A percentile compares a stretch with the other conserved stretches of the same genome.
Evolutionary conservation across 2,113 vertebrate genomes (phyloP).

Genomic region (Anoura caudifer): DNA sequence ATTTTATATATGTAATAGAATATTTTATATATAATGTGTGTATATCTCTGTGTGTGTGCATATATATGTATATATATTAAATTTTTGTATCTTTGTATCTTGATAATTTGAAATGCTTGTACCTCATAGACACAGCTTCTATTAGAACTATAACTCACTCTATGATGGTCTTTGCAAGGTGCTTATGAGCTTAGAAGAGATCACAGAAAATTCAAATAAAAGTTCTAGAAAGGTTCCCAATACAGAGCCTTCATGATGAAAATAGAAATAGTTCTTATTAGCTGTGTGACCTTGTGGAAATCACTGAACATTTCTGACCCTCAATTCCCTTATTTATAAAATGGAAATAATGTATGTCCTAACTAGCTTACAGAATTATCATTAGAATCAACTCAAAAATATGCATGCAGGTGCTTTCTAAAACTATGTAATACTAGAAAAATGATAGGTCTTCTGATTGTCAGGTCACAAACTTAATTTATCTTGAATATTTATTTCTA

Average conservation of each 20-base stretch:
- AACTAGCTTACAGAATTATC: not conserved
- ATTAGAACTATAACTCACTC: not conserved
- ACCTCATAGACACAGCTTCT: not conserved
- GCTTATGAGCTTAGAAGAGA: not conserved
- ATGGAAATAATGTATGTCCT: not conserved
- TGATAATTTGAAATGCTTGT: constrained; percentile 6
- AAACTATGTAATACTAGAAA: not conserved
- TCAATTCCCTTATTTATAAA: not conserved
- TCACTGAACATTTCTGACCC: not conserved
- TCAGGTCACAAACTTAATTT: constrained; percentile 10
- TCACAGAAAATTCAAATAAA: constrained; percentile 32
- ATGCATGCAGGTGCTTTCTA: not conserved
- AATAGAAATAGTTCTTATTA: not conserved
- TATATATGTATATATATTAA: not conserved
- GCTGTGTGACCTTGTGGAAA: not conserved
- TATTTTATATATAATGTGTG: too few species aligned
- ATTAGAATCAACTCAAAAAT: constrained; percentile 20
- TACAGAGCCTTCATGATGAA: not conserved
- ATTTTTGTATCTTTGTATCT: not conserved
- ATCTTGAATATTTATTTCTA: constrained; percentile 18
- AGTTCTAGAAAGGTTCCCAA: not conserved
- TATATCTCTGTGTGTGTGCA: too few species aligned
- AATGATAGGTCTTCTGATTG: not conserved
- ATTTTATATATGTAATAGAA: too few species aligned
- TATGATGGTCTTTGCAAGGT: not conserved